Conservation (phyloP, 2,113 vertebrate genomes). For the Toxotes jaculatrix region DNA sequence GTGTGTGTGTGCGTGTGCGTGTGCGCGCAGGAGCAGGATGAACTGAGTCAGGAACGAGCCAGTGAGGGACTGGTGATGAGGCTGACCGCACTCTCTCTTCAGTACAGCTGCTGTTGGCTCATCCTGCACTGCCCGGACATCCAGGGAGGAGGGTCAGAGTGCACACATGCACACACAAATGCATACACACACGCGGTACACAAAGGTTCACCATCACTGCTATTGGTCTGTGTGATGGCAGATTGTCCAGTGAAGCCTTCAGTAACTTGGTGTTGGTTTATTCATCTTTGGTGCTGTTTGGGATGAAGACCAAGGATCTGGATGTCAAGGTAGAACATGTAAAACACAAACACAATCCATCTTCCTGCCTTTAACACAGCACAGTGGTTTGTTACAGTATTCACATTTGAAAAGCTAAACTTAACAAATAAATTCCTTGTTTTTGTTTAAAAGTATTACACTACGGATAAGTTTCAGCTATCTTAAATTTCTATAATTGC, state of each 20-base stretch:
- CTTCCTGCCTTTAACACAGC: background rate
- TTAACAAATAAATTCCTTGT: too few species aligned
- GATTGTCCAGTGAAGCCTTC: constrained; percentile 85
- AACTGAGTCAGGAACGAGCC: constrained; percentile 84
- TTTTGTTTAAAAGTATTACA: too few species aligned
- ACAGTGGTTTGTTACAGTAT: too few species aligned
- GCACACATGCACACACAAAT: background rate
- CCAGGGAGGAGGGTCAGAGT: constrained; percentile 72
- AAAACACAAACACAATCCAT: background rate
- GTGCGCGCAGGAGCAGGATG: constrained; percentile 84
- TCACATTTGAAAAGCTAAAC: too few species aligned
- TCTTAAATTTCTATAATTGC: too few species aligned
- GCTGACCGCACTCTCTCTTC: constrained; percentile 90
- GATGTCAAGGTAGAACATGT: constrained; percentile 90
- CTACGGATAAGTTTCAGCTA: too few species aligned
- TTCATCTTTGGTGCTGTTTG: constrained; percentile 86
- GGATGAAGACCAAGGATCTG: constrained; percentile 88
- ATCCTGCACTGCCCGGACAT: constrained; percentile 86
- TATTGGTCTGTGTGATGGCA: constrained; percentile 74
- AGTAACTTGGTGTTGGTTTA: constrained; percentile 89
- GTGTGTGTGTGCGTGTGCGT: constrained; percentile 34
- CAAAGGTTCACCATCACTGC: background rate
- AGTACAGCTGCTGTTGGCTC: constrained; percentile 93
- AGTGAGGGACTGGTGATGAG: constrained; percentile 87
- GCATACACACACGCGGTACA: background rate